These are phyloP conservation scores for Lottia scabra DNA, from an alignment of 2,888 invertebrate species.

Conservation along the genomic window DNA sequence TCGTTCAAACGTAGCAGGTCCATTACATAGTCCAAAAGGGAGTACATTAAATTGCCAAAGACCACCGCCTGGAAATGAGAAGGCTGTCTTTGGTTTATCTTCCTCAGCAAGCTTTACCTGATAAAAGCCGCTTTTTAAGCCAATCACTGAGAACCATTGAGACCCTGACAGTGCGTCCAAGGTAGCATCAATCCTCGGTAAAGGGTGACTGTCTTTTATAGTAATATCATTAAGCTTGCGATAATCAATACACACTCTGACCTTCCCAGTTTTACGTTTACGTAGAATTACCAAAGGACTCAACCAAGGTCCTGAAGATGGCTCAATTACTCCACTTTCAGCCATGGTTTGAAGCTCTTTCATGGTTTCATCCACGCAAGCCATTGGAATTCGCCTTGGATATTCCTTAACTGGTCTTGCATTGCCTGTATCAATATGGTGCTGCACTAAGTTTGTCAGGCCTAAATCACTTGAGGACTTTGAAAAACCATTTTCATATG, in stretches of 20 bases:
- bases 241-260: slow-evolving; percentile 9
- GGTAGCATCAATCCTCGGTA: slow-evolving; percentile 6
- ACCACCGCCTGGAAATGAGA: too few species aligned
- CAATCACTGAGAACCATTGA: background rate
- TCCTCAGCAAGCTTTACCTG: background rate
- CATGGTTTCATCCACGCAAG: background rate
- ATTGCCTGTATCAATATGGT: background rate
- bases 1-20: slow-evolving; percentile 14
- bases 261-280: background rate
- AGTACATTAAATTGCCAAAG: slow-evolving; percentile 7
- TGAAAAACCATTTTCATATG: background rate
- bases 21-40: slow-evolving; percentile 14
- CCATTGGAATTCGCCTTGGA: slow-evolving; percentile 2
- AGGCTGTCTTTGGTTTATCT: too few species aligned
- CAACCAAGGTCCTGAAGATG: background rate
- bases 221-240: slow-evolving; percentile 9
- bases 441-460: slow-evolving; percentile 3
- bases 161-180: slow-evolving; percentile 2
- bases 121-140: slow-evolving; percentile 8
- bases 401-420: background rate
- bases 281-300: background rate
- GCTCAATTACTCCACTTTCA: background rate
- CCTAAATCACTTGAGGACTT: background rate
- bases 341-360: slow-evolving; percentile 5
- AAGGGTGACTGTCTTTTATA: slow-evolving; percentile 6